These are phyloP conservation scores for Drosophila tsacasi DNA, from an alignment of 1,140 invertebrate species.

Conservation along the genomic window DNA sequence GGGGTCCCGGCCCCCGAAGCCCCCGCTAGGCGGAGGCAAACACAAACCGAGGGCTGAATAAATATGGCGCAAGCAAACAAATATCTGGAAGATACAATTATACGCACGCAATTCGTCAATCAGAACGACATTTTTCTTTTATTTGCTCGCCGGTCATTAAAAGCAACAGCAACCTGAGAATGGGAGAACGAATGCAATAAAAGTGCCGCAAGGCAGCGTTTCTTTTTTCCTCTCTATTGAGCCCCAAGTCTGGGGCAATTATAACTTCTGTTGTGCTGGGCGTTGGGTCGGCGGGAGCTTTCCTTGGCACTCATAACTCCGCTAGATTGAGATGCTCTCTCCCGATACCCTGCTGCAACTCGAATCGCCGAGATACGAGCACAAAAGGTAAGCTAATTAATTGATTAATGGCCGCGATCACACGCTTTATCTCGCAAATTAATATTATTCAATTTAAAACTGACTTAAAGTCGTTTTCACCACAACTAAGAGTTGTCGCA, in stretches of 20 bases:
- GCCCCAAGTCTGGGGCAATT: constrained; percentile 27
- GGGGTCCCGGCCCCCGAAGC: constrained; percentile 2
- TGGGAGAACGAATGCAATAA: constrained; percentile 68
- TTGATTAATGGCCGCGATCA: constrained; percentile 77
- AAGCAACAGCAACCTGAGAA: constrained; percentile 57
- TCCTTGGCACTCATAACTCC: constrained; percentile 74
- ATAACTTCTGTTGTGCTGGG: constrained; percentile 58
- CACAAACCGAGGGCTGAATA: constrained; percentile 40
- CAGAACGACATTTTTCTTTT: constrained; percentile 84
- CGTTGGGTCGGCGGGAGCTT: constrained; percentile 41
- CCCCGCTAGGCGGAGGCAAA: constrained; percentile 14
- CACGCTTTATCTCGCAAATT: constrained; percentile 72
- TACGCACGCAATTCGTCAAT: constrained; percentile 85
- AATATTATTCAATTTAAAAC: constrained; percentile 79
- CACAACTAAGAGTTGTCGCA: constrained; percentile 82
- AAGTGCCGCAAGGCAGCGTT: constrained; percentile 78
- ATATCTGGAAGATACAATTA: constrained; percentile 84
- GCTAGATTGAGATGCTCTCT: constrained; percentile 46
- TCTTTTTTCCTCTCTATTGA: constrained; percentile 33
- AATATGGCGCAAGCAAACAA: constrained; percentile 78
- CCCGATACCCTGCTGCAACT: constrained; percentile 17
- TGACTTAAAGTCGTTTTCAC: constrained; percentile 82
- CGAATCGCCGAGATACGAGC: constrained; percentile 19
- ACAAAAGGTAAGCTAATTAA: constrained; percentile 80
- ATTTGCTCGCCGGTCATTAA: constrained; percentile 79